Evolutionary conservation across 2,888 invertebrate genomes (phyloP), one percentile per base, ranked within the genome.

Genomic region (Lasiommata megera): DNA sequence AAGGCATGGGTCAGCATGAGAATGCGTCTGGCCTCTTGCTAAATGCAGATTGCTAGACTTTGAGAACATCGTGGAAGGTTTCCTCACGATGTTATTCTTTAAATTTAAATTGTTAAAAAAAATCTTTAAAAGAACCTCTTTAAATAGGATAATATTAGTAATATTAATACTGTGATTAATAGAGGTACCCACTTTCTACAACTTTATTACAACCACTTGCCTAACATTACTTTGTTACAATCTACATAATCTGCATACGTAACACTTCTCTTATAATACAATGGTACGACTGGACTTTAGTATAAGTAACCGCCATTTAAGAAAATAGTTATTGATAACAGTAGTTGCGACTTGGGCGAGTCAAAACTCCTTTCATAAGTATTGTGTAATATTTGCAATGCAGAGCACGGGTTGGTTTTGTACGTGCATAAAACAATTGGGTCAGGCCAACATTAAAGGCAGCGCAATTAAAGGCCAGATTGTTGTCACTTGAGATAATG

Each of bases 401-500:
- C 55, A 55, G 48, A 55, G 36, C 56, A 56, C 50, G 48, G 34
- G 18, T 36, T 43, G 34, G 23, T 23, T 23, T 23, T 23, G 56
- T 36, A 36, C 48, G 48, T 50, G 50, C 50, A 16, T 47, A 16
- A 29, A 40, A 48, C 18, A 56, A 56, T 56, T 14, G 50, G 48
- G 56, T 43, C 56, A 43, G 40, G 50, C 16, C 12, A 28, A 50
- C 41, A 34, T 56, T 43, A 50, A 55, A 56, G 23, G 48, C 28
- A 56, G 52, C 50, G 28, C 47, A 48, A 38, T 34, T 55, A 48
- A 56, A 56, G 48, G 56, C 50, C 41, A 31, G 31, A 52, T 52
- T 23, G 40, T 52, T 52, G 52, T 52, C 37, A 12, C 37, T 38
- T 38, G 23, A 50, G 37, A 50, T 50, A 36, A 44, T 40, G 2